Conservation (phyloP, 2,888 invertebrate species). For the Polymixis lichenea region DNA sequence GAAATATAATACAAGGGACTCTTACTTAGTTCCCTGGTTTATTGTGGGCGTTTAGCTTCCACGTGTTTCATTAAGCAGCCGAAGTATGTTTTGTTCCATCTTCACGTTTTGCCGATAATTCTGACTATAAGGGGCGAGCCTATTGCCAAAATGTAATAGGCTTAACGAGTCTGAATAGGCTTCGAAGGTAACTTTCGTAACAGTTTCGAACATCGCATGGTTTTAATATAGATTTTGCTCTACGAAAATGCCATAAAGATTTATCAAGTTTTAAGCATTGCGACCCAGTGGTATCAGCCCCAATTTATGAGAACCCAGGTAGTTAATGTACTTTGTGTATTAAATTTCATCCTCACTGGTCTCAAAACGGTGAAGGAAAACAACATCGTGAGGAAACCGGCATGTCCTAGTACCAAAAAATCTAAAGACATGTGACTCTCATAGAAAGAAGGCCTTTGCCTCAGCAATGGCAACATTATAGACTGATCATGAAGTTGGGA, state of each 20-base stretch:
- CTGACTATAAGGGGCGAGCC: background rate
- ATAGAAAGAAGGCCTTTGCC: too few relatives aligned
- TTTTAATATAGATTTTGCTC: background rate
- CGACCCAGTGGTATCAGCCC: background rate
- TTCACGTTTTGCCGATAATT: slow-evolving; percentile 6
- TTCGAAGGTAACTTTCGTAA: slow-evolving; percentile 1
- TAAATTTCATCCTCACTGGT: background rate
- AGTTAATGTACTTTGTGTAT: background rate
- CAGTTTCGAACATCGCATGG: background rate
- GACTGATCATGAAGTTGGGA: too few relatives aligned
- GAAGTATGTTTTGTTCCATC: background rate
- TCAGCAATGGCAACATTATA: too few relatives aligned
- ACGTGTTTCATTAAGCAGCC: background rate
- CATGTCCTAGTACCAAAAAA: background rate
- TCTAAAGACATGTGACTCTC: background rate
- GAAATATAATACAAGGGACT: background rate
- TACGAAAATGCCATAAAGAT: background rate
- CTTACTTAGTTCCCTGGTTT: background rate
- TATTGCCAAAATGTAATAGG: slow-evolving; percentile 8
- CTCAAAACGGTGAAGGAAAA: background rate
- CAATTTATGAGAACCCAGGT: background rate
- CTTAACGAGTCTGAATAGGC: slow-evolving; percentile 10
- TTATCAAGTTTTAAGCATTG: background rate
- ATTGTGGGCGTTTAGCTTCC: background rate
- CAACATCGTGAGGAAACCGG: background rate